A percentile compares a stretch with the other conserved stretches of the same genome.
phyloP scores from a whole-genome alignment of 2,888 invertebrate species.

The Protonemura montana region DNA sequence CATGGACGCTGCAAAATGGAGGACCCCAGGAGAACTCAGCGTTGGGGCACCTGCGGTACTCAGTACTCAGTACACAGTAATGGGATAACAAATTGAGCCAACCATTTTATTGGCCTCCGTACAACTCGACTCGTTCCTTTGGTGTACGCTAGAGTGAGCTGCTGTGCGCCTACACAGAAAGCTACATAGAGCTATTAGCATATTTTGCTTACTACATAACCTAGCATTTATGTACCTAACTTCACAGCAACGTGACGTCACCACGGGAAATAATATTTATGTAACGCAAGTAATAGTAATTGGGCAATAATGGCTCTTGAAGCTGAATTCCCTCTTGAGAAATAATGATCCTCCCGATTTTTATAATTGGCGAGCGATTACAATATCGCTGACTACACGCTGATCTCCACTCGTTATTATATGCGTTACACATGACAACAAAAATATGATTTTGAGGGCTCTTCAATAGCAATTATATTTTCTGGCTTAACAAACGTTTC shows the following conservation, averaged over 20 bases:
- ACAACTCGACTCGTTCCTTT: neutral
- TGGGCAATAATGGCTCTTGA: neutral
- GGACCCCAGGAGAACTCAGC: too few relatives aligned
- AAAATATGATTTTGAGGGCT: neutral
- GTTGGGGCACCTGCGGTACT: too few relatives aligned
- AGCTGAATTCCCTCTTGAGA: slow-evolving; percentile 27
- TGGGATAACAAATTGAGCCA: neutral
- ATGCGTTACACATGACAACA: neutral
- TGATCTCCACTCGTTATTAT: neutral
- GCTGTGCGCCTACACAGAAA: too few relatives aligned
- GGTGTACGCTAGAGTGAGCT: neutral
- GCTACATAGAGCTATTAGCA: too few relatives aligned
- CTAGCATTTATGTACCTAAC: neutral
- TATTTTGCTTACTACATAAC: too few relatives aligned
- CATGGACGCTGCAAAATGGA: too few relatives aligned
- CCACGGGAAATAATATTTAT: neutral
- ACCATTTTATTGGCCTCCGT: neutral
- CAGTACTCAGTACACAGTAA: too few relatives aligned
- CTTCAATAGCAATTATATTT: neutral
- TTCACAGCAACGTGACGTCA: neutral
- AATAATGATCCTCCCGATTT: slow-evolving; percentile 25
- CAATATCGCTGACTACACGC: neutral
- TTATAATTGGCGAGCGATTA: slow-evolving; percentile 20
- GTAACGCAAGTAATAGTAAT: neutral
- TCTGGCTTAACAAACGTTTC: neutral